Evolutionary conservation across 2,888 invertebrate genomes (phyloP).

Genomic region (Tetragonula carbonaria): DNA sequence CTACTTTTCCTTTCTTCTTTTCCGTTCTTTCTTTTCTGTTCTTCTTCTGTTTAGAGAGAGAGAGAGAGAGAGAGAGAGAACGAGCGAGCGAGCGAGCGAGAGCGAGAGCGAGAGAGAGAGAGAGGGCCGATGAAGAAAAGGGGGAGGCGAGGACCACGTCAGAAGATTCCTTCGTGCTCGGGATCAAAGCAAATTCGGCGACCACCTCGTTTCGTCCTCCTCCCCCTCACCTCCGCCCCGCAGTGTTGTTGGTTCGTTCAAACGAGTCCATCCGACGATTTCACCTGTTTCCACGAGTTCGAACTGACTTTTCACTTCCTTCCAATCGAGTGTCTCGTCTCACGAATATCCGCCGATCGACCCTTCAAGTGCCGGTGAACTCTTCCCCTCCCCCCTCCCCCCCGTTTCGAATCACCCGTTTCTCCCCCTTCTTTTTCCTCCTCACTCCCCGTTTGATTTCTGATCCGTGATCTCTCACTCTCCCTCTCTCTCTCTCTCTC

Average conservation of each 20-base stretch:
- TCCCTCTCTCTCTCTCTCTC: too few relatives aligned
- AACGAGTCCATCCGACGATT: conserved; percentile 65
- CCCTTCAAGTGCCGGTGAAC: neutral
- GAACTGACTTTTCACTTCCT: conserved; percentile 35
- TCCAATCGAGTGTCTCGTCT: neutral
- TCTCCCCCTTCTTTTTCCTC: neutral
- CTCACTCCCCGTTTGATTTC: neutral
- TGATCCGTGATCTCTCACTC: neutral
- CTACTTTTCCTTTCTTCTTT: neutral
- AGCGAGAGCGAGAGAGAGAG: neutral
- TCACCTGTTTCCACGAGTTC: conserved; percentile 46
- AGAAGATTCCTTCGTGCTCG: conserved; percentile 25
- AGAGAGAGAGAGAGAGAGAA: too few relatives aligned
- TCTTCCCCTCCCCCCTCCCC: neutral
- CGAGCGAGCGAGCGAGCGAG: too few relatives aligned
- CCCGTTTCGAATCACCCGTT: neutral
- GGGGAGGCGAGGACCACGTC: conserved; percentile 61
- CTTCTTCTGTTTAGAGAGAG: too few relatives aligned
- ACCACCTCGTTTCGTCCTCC: conserved; percentile 63
- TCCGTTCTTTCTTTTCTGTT: too few relatives aligned
- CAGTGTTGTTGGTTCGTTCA: conserved; percentile 25
- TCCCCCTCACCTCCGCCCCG: conserved; percentile 69
- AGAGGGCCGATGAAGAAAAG: conserved; percentile 40
- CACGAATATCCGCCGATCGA: neutral
- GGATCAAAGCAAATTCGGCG: conserved; percentile 48